phyloP scores from a whole-genome alignment of 2,797 vertebrate species.

The Microchirus variegatus region DNA sequence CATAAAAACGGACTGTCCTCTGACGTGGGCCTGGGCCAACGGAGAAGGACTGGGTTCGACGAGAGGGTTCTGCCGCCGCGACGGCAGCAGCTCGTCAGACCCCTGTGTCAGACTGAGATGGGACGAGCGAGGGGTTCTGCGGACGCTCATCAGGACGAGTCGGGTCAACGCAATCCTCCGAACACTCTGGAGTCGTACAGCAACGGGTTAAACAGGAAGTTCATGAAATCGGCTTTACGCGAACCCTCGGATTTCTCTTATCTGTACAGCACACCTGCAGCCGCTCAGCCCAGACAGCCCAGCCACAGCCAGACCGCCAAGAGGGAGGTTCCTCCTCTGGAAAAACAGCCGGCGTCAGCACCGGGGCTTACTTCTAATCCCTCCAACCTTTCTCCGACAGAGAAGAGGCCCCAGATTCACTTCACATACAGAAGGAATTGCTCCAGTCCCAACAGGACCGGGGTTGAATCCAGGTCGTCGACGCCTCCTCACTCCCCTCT shows the following conservation, averaged over 20 bases:
- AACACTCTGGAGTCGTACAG: conserved; percentile 41
- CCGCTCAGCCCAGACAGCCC: conserved; percentile 45
- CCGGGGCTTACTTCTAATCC: conserved; percentile 55
- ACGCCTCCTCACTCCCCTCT: conserved; percentile 78
- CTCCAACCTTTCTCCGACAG: conserved; percentile 53
- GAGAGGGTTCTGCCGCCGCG: conserved; percentile 75
- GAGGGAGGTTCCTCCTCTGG: conserved; percentile 48
- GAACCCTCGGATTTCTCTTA: conserved; percentile 74
- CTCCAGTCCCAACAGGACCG: conserved; percentile 75
- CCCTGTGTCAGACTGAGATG: conserved; percentile 77
- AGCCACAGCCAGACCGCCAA: conserved; percentile 41
- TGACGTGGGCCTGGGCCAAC: conserved; percentile 65
- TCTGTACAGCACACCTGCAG: conserved; percentile 56
- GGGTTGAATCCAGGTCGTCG: conserved; percentile 65
- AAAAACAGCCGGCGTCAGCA: conserved; percentile 51
- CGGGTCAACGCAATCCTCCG: conserved; percentile 16
- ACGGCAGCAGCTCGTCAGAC: conserved; percentile 80
- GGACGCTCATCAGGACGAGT: conserved; percentile 52
- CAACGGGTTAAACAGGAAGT: conserved; percentile 54
- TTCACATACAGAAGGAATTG: conserved; percentile 77
- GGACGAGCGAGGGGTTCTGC: conserved; percentile 59
- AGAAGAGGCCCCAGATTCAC: conserved; percentile 74
- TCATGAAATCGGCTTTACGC: conserved; percentile 61
- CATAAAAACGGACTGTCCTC: conserved; percentile 63
- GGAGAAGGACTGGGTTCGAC: conserved; percentile 73